phyloP scores from a whole-genome alignment of 2,113 vertebrate species.

The Furnarius figulus region DNA sequence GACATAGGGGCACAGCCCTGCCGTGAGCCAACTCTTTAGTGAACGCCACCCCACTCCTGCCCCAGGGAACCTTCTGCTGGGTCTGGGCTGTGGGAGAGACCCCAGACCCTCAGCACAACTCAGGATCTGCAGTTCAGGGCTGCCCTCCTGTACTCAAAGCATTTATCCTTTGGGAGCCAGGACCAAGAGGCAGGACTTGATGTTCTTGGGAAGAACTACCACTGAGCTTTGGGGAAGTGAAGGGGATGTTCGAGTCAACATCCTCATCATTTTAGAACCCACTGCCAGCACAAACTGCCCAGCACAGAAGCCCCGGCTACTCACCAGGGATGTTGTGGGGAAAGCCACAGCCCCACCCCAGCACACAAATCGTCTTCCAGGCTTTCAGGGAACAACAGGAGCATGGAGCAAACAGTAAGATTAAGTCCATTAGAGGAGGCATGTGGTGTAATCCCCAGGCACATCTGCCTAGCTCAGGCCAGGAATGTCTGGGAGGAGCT shows the following conservation, averaged over 20 bases:
- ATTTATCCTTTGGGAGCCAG: neutral
- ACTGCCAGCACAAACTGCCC: neutral
- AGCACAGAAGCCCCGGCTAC: neutral
- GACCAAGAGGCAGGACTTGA: neutral
- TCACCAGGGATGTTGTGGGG: neutral
- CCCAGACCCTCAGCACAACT: neutral
- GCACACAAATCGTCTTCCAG: neutral
- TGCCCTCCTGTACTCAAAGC: neutral
- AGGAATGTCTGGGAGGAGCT: fast-evolving
- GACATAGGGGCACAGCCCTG: neutral
- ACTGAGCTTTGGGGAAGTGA: neutral
- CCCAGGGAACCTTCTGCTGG: neutral
- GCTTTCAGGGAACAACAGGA: fast-evolving
- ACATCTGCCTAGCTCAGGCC: neutral
- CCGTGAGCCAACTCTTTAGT: neutral
- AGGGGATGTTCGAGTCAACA: neutral
- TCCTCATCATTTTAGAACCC: neutral
- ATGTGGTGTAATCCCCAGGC: neutral
- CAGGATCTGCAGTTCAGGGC: neutral
- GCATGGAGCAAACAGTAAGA: neutral
- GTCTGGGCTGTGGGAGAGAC: neutral
- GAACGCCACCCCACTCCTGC: neutral
- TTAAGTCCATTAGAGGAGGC: neutral
- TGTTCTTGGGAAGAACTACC: fast-evolving
- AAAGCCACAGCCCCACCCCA: neutral